Base-by-base conservation (phyloP, 2,888 invertebrate genomes). In the Ennomos erosarius region DNA sequence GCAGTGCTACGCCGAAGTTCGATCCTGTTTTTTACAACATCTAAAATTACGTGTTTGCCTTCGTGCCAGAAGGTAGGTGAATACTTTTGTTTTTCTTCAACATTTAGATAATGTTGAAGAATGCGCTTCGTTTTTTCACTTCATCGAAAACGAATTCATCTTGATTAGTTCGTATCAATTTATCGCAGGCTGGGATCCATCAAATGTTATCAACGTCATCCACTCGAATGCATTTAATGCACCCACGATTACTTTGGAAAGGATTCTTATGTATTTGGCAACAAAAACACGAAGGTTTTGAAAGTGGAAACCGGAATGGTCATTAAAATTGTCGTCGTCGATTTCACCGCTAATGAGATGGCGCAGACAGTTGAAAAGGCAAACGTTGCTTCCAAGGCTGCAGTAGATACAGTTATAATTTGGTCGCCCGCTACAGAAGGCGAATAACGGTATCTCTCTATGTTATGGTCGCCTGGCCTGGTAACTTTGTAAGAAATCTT, bases 351-450 rank as follows among this genome's bases (percentile, higher is more conserved):
- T 81, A 83, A 83, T 81, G 76, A 80, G 75, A 78, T 75, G 76
- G 73, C 67, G 68, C 70, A 75, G 73, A 73, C 68, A 65, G 72
- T 69, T 69, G 71, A 76, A 77, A 73, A 55, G 55, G 75, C 75
- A 73, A 76, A 76, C 69, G 61, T 46, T 42, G 53, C 38, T 71
- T 67, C 70, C 62, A 64, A 65, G 64, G 70, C 62, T 54, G 43
- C 46, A 35, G 60, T 78, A 77, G 80, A 75, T 84, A 88, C 89
- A 88, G 90, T 89, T 89, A 90, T 82, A 82, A 81, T 87, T 87
- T 79, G 82, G 82, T 75, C 77, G 75, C 74, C 76, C 71, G 78
- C 78, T 78, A 74, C 82, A 81, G 74, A 84, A 81, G 85, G 83
- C 75, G 73, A 59, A 60, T 85, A 87, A 87, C 89, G 88, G 89